Conservation (phyloP, 2,113 vertebrate genomes). For the Chunga burmeisteri region DNA sequence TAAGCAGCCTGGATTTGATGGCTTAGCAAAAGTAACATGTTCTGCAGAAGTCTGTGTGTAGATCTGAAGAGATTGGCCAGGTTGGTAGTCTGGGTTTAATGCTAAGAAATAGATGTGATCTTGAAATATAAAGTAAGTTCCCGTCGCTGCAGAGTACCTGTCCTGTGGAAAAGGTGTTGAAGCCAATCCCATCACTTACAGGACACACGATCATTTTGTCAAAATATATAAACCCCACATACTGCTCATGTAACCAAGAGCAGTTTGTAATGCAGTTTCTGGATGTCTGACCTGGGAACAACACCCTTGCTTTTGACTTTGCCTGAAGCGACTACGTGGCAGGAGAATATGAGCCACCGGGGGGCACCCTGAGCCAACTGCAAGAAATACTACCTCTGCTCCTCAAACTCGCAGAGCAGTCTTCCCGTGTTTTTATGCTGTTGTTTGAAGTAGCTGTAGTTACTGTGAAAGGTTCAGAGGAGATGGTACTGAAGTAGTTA, state of each 20-base stretch:
- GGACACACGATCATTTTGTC: fast-evolving
- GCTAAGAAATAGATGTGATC: background rate
- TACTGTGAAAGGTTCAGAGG: background rate
- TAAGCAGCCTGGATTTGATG: background rate
- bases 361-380: background rate
- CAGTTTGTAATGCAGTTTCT: background rate
- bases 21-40: background rate
- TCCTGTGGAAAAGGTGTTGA: background rate
- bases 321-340: fast-evolving
- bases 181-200: background rate
- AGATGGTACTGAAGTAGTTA: background rate
- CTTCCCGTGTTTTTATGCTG: fast-evolving
- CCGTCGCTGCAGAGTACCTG: background rate
- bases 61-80: background rate
- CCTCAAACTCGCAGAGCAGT: background rate
- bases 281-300: background rate
- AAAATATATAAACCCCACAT: background rate
- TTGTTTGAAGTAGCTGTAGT: background rate
- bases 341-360: background rate
- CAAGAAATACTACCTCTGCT: background rate
- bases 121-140: background rate
- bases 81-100: background rate
- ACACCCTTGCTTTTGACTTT: background rate
- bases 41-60: background rate
- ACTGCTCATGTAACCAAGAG: background rate